Evolutionary conservation across 2,797 vertebrate species (phyloP), one percentile per base, ranked within the genome.

Genomic region (Moxostoma hubbsi): DNA sequence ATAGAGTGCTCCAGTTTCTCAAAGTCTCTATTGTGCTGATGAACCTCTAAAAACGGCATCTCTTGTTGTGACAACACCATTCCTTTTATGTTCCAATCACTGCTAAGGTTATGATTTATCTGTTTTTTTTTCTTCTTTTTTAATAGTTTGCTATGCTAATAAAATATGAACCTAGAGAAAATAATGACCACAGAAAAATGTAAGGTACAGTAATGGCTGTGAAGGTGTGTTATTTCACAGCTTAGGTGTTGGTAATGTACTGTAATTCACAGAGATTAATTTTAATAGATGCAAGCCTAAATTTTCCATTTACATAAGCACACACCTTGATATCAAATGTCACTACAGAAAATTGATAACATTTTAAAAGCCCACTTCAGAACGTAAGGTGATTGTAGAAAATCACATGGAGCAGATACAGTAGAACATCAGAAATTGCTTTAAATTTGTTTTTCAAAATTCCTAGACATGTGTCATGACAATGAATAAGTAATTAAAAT

Each of bases 251-350:
- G 0, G 58, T 63, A 63, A 63, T 61, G 59, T 70, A 36, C 6
- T 65, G 53, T 71, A 49, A 64, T 55, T 72, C 61, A 49, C 77
- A 65, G 36, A 15, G 61, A 43, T 78, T 2, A 5, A 6, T 24
- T 65, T 59, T 73, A 62, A 43, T 12, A 58, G 64, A 70, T 4
- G 8, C 24, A 15, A 78, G 36, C 11, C 11, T 70, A 8, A 0
- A 11, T 54, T 70, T 63, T 70, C 36, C 47, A 7, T 65, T 72
- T 58, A 63, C 12, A 2, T 55, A 78, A 71, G 67, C 45, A 16
- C 9, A 18, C 10, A 64, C 11, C 36, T 71, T 79, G 43, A 64
- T 59, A 71, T 71, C 45, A 73, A 50, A 66, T 57, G 13, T 62
- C 47, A n/a, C 13, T 55, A 49, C 53, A 66, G 73, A 46, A 57